These are phyloP conservation scores for Paradoxurus hermaphroditus DNA, from an alignment of 2,113 vertebrate species.

Conservation along the genomic window DNA sequence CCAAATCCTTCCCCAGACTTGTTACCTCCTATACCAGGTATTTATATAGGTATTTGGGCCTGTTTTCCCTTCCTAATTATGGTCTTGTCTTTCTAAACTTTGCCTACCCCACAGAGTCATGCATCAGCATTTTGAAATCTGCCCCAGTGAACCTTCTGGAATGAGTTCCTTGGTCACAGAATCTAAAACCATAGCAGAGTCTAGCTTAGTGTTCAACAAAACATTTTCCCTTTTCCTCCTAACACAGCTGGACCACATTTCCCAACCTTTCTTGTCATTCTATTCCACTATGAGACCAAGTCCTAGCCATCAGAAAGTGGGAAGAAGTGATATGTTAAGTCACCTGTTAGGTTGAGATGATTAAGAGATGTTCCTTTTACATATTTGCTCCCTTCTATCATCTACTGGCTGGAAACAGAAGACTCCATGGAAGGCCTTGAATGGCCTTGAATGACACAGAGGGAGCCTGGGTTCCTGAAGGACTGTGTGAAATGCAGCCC, in stretches of 20 bases:
- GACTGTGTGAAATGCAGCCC: neutral
- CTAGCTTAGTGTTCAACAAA: neutral
- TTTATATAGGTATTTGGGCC: neutral
- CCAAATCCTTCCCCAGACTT: neutral
- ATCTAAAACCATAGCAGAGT: neutral
- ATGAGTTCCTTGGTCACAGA: neutral
- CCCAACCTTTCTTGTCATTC: neutral
- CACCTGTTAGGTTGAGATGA: neutral
- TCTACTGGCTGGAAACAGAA: neutral
- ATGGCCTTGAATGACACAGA: neutral
- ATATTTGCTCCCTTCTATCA: neutral
- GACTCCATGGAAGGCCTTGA: neutral
- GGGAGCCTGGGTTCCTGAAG: neutral
- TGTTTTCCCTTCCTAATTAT: neutral
- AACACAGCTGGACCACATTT: neutral
- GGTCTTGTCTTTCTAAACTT: conserved; percentile 51
- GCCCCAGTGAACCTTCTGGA: neutral
- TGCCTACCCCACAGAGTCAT: neutral
- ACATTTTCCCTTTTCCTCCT: neutral
- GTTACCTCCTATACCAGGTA: neutral
- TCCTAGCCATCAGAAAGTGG: neutral
- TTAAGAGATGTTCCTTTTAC: neutral
- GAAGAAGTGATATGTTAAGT: neutral
- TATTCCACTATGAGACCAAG: neutral
- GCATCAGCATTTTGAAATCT: neutral